Percentiles rank a stretch among this genome's conserved stretches.
Evolutionary conservation across 64 coral and sea anemone genomes (phyloP).

Genomic region (Trachythela sp.): DNA sequence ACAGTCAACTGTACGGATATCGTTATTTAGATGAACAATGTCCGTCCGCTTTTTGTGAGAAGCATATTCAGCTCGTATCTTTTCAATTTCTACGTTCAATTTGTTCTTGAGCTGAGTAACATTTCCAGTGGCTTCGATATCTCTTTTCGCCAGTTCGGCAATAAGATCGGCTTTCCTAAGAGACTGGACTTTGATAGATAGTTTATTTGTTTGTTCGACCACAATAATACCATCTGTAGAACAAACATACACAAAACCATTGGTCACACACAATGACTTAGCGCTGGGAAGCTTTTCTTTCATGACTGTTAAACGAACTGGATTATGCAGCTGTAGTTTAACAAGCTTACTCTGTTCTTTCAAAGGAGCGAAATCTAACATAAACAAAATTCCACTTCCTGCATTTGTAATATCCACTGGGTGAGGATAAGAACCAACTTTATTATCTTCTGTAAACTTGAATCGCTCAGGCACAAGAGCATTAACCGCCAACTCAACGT

Average conservation of each 20-base stretch:
- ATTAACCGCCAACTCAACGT: constrained; percentile 32
- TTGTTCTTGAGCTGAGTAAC: constrained; percentile 31
- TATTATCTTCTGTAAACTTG: constrained; percentile 63
- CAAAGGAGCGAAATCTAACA: constrained; percentile 56
- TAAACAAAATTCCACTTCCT: constrained; percentile 53
- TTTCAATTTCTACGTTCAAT: constrained; percentile 2
- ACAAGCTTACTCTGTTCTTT: constrained; percentile 52
- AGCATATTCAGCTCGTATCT: constrained; percentile 34
- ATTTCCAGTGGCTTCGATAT: constrained; percentile 44
- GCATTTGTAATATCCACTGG: constrained; percentile 59
- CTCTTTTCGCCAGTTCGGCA: constrained; percentile 47
- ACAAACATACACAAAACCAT: constrained; percentile 53
- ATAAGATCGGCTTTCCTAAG: constrained; percentile 58
- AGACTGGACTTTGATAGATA: constrained; percentile 44
- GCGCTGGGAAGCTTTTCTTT: constrained; percentile 44
- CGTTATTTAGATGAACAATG: constrained; percentile 37
- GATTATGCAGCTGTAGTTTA: constrained; percentile 58
- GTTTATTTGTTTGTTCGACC: constrained; percentile 27
- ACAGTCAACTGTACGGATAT: background rate
- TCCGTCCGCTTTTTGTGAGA: constrained; percentile 24
- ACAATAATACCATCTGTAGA: constrained; percentile 49
- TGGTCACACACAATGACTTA: constrained; percentile 38
- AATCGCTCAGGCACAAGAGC: constrained; percentile 47
- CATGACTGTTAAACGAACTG: constrained; percentile 40
- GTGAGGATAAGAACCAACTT: constrained; percentile 57